These are phyloP conservation scores for Struthidea cinerea DNA, from an alignment of 2,113 vertebrate genomes.

Conservation along the genomic window DNA sequence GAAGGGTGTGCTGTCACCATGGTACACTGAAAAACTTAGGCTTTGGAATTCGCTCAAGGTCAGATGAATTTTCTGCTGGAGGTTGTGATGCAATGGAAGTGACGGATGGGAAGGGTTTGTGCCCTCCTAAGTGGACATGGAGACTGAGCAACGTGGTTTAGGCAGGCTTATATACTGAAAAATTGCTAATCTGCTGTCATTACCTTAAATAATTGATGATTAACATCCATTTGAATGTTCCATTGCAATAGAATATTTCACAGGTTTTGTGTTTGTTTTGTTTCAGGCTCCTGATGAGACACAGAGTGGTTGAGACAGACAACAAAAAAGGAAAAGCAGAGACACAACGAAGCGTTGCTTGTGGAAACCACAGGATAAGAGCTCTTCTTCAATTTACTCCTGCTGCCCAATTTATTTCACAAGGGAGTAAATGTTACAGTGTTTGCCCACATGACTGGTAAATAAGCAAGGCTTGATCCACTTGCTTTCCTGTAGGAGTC, in stretches of 20 bases:
- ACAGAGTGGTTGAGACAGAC: not conserved
- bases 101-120: not conserved
- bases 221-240: not conserved
- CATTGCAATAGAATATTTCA: not conserved
- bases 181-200: not conserved
- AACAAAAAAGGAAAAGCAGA: not conserved
- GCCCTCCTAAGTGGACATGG: not conserved
- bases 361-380: not conserved
- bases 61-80: not conserved
- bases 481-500: not conserved
- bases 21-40: not conserved
- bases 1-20: not conserved
- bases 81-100: not conserved
- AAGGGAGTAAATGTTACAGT: not conserved
- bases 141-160: not conserved
- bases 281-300: not conserved
- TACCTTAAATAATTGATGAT: not conserved
- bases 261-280: not conserved
- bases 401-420: not conserved
- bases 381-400: not conserved
- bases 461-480: not conserved
- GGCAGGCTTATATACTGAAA: not conserved
- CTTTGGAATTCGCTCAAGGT: not conserved
- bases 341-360: rapidly evolving
- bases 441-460: not conserved